Percentiles rank a stretch among this genome's conserved stretches.
phyloP scores from a whole-genome alignment of 1,140 invertebrate genomes.

The Trichomalopsis sarcophagae region DNA sequence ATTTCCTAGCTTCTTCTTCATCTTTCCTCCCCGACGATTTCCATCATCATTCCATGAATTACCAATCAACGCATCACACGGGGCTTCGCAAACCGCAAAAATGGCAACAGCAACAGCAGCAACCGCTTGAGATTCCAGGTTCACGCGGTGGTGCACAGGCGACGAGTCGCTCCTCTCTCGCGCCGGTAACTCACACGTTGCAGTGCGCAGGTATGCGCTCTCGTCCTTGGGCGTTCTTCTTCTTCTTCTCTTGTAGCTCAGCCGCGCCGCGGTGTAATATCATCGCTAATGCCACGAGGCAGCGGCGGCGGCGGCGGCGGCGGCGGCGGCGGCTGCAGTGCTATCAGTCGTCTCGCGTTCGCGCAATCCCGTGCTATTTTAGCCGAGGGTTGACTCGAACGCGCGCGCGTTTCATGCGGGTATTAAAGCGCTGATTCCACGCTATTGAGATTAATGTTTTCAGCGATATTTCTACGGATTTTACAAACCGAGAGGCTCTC shows the following conservation, averaged over 20 bases:
- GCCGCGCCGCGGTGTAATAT: constrained; percentile 23
- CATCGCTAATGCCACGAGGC: constrained; percentile 24
- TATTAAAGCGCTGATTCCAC: constrained; percentile 6
- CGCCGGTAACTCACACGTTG: not conserved
- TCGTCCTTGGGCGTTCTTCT: not conserved
- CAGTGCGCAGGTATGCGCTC: constrained; percentile 1
- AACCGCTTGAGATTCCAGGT: constrained; percentile 27
- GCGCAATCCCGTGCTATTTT: constrained; percentile 22
- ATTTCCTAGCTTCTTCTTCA: not conserved
- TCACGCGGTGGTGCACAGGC: not conserved
- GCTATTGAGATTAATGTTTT: constrained; percentile 19
- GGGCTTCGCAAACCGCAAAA: constrained; percentile 14
- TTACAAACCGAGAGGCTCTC: not conserved
- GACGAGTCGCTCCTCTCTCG: no score
- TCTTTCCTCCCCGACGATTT: not conserved
- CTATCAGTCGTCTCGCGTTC: constrained; percentile 14
- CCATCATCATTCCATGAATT: constrained; percentile 33
- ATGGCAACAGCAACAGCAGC: not conserved
- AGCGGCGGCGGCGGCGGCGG: not conserved
- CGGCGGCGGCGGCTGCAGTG: not conserved
- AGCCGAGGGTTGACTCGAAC: not conserved
- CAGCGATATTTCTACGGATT: not conserved
- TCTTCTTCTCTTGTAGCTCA: not conserved
- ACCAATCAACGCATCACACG: constrained; percentile 16
- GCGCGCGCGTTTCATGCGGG: constrained; percentile 2